Conservation (phyloP, 2,113 vertebrate genomes). For the Corvus cornix region DNA sequence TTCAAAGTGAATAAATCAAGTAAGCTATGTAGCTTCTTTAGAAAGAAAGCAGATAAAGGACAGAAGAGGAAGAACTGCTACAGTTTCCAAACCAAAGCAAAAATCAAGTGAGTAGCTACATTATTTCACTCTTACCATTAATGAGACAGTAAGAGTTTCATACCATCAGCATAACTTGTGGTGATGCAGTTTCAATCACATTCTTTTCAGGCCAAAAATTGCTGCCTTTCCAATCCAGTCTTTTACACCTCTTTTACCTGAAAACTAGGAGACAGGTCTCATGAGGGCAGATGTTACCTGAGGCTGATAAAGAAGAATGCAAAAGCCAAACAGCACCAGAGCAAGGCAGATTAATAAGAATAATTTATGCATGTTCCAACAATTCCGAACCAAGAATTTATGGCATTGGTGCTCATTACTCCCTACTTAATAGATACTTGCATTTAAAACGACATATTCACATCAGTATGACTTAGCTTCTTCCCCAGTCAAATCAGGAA, state of each 20-base stretch:
- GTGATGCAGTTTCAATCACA: not conserved
- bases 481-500: not conserved
- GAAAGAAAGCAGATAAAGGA: not conserved
- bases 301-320: not conserved
- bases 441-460: not conserved
- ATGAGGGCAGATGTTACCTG: not conserved
- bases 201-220: not conserved
- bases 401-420: not conserved
- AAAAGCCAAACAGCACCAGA: not conserved
- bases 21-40: not conserved
- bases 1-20: not conserved
- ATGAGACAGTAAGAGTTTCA: not conserved
- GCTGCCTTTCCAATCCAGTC: not conserved
- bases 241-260: not conserved
- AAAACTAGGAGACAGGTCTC: not conserved
- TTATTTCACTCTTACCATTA: not conserved
- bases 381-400: not conserved
- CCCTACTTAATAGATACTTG: not conserved
- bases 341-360: not conserved
- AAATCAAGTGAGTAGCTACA: not conserved
- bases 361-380: not conserved
- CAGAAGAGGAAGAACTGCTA: not conserved
- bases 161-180: not conserved
- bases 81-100: not conserved
- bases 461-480: not conserved